Percentiles rank a stretch among this genome's conserved stretches.
Evolutionary conservation across 2,113 vertebrate species (phyloP).

Genomic region (Castor canadensis): DNA sequence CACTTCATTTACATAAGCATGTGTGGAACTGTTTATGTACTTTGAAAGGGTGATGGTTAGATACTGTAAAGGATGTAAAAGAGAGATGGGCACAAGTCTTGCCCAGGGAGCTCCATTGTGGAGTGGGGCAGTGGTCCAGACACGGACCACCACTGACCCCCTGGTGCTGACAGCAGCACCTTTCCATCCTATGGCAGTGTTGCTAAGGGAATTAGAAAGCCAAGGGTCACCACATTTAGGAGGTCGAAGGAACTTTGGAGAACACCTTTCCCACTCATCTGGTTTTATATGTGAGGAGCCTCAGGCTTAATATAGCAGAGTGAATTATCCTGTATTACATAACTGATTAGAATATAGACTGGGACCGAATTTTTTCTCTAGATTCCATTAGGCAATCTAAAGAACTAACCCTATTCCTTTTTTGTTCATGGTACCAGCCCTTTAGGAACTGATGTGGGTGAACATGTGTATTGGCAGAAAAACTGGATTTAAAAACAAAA

Average conservation of each 20-base stretch:
- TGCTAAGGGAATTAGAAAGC: background rate
- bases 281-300: background rate
- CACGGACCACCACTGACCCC: background rate
- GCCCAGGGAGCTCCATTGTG: background rate
- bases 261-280: background rate
- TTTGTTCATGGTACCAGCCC: background rate
- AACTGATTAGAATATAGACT: background rate
- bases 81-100: background rate
- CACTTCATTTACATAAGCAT: background rate
- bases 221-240: background rate
- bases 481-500: background rate
- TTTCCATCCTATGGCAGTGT: background rate
- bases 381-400: background rate
- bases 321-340: background rate
- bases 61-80: background rate
- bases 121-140: background rate
- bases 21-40: background rate
- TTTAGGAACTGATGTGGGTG: background rate
- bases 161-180: background rate
- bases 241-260: background rate
- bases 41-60: background rate
- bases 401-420: background rate
- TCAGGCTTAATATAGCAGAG: background rate
- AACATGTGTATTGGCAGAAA: background rate
- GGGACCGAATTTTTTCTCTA: background rate